A percentile compares a stretch with the other conserved stretches of the same genome.
Evolutionary conservation across 1,140 invertebrate species (phyloP).

Genomic region (Drosophila erecta): DNA sequence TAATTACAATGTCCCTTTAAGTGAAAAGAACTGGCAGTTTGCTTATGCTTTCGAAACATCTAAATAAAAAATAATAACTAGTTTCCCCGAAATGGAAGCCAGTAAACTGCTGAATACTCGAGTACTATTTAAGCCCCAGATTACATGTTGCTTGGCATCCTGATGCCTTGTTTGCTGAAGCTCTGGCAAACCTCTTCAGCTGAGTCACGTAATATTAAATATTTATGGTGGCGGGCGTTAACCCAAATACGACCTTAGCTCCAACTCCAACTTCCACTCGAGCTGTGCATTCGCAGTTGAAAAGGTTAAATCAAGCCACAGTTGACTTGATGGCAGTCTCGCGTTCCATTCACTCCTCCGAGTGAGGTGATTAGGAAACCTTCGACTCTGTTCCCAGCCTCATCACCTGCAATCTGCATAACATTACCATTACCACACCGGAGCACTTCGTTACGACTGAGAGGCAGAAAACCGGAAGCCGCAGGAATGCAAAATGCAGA

Average conservation of each 20-base stretch:
- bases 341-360: conserved; percentile 33
- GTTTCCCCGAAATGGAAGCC: background rate
- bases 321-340: conserved; percentile 43
- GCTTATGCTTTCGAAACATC: too few species aligned
- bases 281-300: conserved; percentile 28
- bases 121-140: conserved; percentile 12
- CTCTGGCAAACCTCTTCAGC: conserved; percentile 20
- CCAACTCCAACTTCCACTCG: background rate
- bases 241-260: conserved; percentile 36
- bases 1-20: background rate
- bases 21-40: background rate
- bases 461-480: conserved; percentile 17
- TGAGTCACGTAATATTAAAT: conserved; percentile 48
- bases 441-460: conserved; percentile 12
- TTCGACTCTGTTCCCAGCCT: conserved; percentile 33
- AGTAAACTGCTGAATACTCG: conserved; percentile 11
- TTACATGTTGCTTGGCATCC: conserved; percentile 36
- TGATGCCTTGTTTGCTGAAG: conserved; percentile 16
- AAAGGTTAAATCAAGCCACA: conserved; percentile 53
- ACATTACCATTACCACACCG: conserved; percentile 22
- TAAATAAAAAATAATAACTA: background rate
- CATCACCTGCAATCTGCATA: conserved; percentile 44
- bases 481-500: conserved; percentile 23
- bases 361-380: conserved; percentile 1
- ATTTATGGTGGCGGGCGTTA: conserved; percentile 39